A percentile compares a stretch with the other conserved stretches of the same genome.
Evolutionary conservation across 2,888 invertebrate species (phyloP).

Genomic region (Caenorhabditis afra): DNA sequence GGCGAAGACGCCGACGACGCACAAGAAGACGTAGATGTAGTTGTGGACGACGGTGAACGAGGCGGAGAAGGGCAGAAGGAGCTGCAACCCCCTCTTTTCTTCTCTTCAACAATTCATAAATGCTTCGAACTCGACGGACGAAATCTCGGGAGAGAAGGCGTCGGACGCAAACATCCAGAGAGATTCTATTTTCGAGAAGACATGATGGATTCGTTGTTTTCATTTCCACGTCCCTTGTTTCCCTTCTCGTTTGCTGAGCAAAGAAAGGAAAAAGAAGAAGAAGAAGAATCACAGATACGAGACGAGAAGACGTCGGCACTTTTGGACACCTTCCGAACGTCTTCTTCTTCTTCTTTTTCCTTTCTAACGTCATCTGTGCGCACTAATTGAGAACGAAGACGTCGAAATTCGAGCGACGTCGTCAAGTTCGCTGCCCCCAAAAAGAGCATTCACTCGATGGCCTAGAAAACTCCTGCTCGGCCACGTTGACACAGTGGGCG

Average conservation of each 20-base stretch:
- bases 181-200: conserved; percentile 34
- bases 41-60: conserved; percentile 67
- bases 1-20: conserved; percentile 77
- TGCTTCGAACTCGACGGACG: background rate
- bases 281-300: conserved; percentile 38
- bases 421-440: too few relatives aligned
- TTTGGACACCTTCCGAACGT: background rate
- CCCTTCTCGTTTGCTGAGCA: background rate
- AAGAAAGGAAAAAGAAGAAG: conserved; percentile 10
- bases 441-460: too few relatives aligned
- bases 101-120: conserved; percentile 4
- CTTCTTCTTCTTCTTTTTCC: too few relatives aligned
- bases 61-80: conserved; percentile 55
- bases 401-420: too few relatives aligned
- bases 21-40: conserved; percentile 73
- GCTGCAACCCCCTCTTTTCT: conserved; percentile 43
- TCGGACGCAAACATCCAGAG: background rate
- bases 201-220: conserved; percentile 47
- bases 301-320: background rate
- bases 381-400: too few relatives aligned
- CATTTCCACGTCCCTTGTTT: conserved; percentile 3
- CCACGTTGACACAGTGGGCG: too few relatives aligned
- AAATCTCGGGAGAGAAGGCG: background rate
- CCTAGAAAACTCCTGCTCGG: too few relatives aligned
- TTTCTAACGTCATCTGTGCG: too few relatives aligned